A percentile compares a stretch with the other conserved stretches of the same genome.
Evolutionary conservation across 2,113 vertebrate species (phyloP).

Genomic region (Caracal caracal): DNA sequence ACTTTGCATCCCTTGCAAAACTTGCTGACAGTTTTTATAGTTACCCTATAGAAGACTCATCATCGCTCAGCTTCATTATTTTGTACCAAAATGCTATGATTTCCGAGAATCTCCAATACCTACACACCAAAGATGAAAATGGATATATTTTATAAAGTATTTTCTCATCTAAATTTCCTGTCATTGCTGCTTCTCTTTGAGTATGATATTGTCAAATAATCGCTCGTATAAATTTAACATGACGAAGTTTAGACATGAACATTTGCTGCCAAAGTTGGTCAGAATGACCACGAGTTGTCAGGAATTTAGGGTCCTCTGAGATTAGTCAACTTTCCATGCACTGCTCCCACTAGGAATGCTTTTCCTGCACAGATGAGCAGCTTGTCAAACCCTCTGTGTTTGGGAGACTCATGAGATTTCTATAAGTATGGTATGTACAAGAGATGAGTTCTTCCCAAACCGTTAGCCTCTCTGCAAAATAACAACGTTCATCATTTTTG

Average conservation of each 20-base stretch:
- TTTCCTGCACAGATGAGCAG: slow-evolving; percentile 41
- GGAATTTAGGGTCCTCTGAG: not conserved
- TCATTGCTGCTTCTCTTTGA: not conserved
- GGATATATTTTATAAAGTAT: not conserved
- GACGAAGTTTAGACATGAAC: not conserved
- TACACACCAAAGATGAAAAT: not conserved
- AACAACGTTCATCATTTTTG: slow-evolving; percentile 51
- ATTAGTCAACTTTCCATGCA: not conserved
- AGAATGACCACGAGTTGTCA: slow-evolving; percentile 36
- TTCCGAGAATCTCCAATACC: not conserved
- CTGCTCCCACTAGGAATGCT: not conserved
- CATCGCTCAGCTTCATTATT: not conserved
- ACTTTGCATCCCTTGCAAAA: too few species aligned
- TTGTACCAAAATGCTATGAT: not conserved
- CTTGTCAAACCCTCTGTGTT: slow-evolving; percentile 57
- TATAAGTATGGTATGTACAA: not conserved
- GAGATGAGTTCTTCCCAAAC: slow-evolving; percentile 59
- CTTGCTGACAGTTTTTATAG: not conserved
- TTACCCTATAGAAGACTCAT: not conserved
- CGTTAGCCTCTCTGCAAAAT: slow-evolving; percentile 32
- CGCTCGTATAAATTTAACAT: not conserved
- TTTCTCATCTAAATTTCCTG: slow-evolving; percentile 14
- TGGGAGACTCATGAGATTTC: slow-evolving; percentile 46
- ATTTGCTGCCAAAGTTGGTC: slow-evolving; percentile 22
- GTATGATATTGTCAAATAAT: not conserved